phyloP scores from a whole-genome alignment of 2,797 vertebrate genomes.

The Spinus olivaceus region DNA sequence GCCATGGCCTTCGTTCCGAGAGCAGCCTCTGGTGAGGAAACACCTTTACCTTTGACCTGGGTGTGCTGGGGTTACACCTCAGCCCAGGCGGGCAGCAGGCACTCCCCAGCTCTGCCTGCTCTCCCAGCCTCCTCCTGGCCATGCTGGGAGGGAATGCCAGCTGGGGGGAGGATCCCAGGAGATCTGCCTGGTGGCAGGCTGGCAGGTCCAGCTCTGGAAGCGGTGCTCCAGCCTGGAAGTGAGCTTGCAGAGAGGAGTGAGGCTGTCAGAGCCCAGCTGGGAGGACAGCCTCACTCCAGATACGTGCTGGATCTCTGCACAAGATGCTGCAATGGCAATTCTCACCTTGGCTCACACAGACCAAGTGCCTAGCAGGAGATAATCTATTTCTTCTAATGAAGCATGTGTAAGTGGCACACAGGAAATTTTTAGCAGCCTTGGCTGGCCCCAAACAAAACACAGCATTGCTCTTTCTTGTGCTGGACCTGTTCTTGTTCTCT shows the following conservation, averaged over 20 bases:
- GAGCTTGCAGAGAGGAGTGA: neutral
- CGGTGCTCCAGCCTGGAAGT: neutral
- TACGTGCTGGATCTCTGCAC: fast-evolving
- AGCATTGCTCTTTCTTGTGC: neutral
- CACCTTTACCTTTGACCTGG: slow-evolving; percentile 14
- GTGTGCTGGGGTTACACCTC: neutral
- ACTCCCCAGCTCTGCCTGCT: neutral
- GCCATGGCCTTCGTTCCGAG: neutral
- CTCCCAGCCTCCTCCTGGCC: neutral
- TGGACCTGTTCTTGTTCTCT: neutral
- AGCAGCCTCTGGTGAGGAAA: neutral
- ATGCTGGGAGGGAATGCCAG: fast-evolving
- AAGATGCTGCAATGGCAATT: neutral
- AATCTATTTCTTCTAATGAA: neutral
- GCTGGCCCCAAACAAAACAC: neutral
- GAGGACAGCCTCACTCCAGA: fast-evolving
- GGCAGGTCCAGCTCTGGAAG: neutral
- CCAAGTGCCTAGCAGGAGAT: neutral
- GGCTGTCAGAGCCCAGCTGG: neutral
- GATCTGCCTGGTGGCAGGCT: neutral
- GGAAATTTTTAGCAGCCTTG: neutral
- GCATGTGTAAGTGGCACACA: neutral
- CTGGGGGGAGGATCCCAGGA: neutral
- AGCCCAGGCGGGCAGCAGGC: fast-evolving
- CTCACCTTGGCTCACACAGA: neutral